Evolutionary conservation across 2,113 vertebrate genomes (phyloP), one percentile per base, ranked within the genome.

Genomic region (Cercopithecus mona): DNA sequence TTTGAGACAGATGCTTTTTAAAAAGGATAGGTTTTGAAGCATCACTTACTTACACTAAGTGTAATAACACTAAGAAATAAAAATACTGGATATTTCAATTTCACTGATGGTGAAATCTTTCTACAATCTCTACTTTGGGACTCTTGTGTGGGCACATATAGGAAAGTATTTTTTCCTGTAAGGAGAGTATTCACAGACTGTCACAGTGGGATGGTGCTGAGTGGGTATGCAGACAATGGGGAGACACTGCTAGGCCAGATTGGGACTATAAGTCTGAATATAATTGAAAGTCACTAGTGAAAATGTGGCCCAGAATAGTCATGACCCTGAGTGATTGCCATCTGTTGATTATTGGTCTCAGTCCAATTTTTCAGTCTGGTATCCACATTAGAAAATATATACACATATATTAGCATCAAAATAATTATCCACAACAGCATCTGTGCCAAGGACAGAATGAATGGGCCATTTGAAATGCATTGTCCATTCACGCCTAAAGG

Each of bases 261-360:
- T 91, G 92, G 88, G 68, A 80, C 52, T 93, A 35, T 68, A 73
- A 55, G 48, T 82, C 16, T 94, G 81, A 17, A 18, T 72, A 32
- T 66, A 64, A 86, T 64, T 88, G 68, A 89, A 73, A 95, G 75
- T 70, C 93, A 89, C 55, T 57, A 75, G 92, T 80, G 88, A 87
- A 94, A 97, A 86, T n/a, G 76, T 92, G 81, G 95, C 94, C 93
- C 92, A 40, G 70, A 84, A 64, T 81, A 90, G 52, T 83, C 90
- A 88, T 93, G 97, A 96, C 97, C 97, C 96, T 5, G 38, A 92
- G 94, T 97, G 96, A 97, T 72, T 61, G 90, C 97, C 98, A 98
- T 98, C 98, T 98, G 98, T 97, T 96, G 98, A 94, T 97, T 80
- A 96, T 88, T 97, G 97, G 88, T 97, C 85, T 93, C 85, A 6